These are phyloP conservation scores for Xanthostigma xanthostigma DNA, from an alignment of 2,888 invertebrate genomes.

Conservation along the genomic window DNA sequence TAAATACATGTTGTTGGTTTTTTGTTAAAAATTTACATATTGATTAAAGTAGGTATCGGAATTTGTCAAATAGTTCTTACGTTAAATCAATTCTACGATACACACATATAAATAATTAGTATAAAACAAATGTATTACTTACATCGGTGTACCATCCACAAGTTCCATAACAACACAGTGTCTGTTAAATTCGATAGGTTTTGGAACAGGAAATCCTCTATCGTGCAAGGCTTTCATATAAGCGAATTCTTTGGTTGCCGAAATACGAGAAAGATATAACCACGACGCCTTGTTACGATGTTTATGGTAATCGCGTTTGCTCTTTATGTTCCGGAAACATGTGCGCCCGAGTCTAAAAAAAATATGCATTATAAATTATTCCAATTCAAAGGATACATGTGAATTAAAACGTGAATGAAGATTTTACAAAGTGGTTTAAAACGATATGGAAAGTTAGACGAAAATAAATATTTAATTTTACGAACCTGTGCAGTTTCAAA, in stretches of 20 bases:
- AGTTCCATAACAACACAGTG: conserved; percentile 97
- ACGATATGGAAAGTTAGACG: no score
- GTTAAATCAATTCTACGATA: no score
- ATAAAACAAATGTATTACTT: conserved; percentile 33
- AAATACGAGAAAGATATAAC: conserved; percentile 91
- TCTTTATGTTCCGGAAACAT: conserved; percentile 90
- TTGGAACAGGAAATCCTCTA: conserved; percentile 85
- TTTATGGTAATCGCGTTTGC: conserved; percentile 93
- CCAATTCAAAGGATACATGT: background rate
- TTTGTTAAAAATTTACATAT: conserved; percentile 15
- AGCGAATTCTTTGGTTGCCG: conserved; percentile 94
- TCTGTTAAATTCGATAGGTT: conserved; percentile 84
- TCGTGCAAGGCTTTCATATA: conserved; percentile 91
- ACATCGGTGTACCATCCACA: conserved; percentile 68
- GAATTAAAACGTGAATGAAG: background rate
- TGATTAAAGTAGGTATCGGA: no score
- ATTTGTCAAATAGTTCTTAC: no score
- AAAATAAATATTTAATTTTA: no score
- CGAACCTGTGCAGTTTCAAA: conserved; percentile 73
- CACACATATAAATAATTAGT: conserved; percentile 22
- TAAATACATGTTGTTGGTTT: no score
- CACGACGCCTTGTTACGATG: conserved; percentile 81
- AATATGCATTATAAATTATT: conserved; percentile 1
- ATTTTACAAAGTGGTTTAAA: no score
- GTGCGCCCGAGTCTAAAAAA: conserved; percentile 70